Base-by-base conservation (phyloP, 2,797 vertebrate genomes). In the Lepidocolaptes lacrymiger region DNA sequence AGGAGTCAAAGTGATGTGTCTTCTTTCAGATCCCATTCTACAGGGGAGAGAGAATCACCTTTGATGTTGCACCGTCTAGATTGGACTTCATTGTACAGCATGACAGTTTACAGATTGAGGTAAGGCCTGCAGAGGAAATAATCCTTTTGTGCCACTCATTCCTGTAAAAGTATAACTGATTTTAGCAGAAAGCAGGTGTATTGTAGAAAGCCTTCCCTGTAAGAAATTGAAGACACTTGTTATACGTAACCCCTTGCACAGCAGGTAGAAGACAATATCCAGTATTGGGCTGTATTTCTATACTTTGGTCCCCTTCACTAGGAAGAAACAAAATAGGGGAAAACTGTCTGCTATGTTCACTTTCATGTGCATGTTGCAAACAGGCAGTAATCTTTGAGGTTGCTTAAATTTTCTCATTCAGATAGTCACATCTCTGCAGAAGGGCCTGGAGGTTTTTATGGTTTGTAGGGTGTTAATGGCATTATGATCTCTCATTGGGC, bases 11-110 rank as follows among this genome's bases (percentile, higher is more conserved):
- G n/a, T 5, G 1, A 23, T n/a, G 20, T 85, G 18, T 76, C 54
- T 84, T 84, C 63, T 97, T 97, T 73, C 75, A 99, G 99, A 97
- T 99, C 82, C 99, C 99, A 0, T 99, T 99, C 97, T 99, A 99
- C 96, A 97, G 99, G 67, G 99, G 99, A 34, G 99, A 99, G 83
- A 98, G 99, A 95, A 99, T 99, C 96, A 99, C 99, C 3, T 99
- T 99, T 94, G 99, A 99, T 8, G 99, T 99, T 7, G 99, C 99
- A 26, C 99, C 99, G 4, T 99, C 99, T 7, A 98, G 98, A 58
- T 82, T 99, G 95, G 99, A 99, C 86, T 99, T 99, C 77, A 97
- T 95, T 14, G 99, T 99, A 83, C 98, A 99, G 73, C 99, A 99
- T 27, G 98, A 98, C 97, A 99, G 99, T 96, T 97, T 99, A 94